Evolutionary conservation across 1,140 invertebrate genomes (phyloP).

Genomic region (Rhysida immarginata): DNA sequence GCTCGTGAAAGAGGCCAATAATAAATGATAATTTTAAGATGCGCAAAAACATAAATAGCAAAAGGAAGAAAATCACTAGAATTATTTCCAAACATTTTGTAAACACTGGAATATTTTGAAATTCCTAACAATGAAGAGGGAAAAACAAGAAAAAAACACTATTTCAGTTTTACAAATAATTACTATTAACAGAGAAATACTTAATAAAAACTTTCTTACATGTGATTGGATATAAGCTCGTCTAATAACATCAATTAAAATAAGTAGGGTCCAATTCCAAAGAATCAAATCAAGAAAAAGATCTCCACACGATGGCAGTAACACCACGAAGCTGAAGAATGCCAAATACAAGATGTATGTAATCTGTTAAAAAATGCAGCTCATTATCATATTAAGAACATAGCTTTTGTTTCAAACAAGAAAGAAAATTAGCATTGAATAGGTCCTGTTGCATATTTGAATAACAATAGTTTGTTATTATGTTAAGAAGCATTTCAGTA

Average conservation of each 20-base stretch:
- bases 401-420: not conserved
- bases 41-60: conserved; percentile 20
- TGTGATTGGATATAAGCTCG: conserved; percentile 21
- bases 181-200: too few relatives aligned
- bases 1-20: not conserved
- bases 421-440: not conserved
- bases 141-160: too few relatives aligned
- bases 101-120: conserved; percentile 12
- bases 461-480: too few relatives aligned
- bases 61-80: conserved; percentile 20
- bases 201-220: conserved; percentile 16
- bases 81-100: conserved; percentile 19
- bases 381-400: too few relatives aligned
- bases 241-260: conserved; percentile 22
- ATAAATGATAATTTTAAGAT: conserved; percentile 13
- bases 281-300: conserved; percentile 24
- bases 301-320: conserved; percentile 28
- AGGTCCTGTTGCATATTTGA: too few relatives aligned
- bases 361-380: conserved; percentile 16
- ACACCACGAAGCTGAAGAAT: conserved; percentile 22
- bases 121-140: too few relatives aligned
- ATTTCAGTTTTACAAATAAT: too few relatives aligned
- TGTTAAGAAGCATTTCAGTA: too few relatives aligned
- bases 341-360: conserved; percentile 25
- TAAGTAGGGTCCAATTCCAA: conserved; percentile 25